Evolutionary conservation across 2,888 invertebrate species (phyloP).

Genomic region (Oxyscelio sp.): DNA sequence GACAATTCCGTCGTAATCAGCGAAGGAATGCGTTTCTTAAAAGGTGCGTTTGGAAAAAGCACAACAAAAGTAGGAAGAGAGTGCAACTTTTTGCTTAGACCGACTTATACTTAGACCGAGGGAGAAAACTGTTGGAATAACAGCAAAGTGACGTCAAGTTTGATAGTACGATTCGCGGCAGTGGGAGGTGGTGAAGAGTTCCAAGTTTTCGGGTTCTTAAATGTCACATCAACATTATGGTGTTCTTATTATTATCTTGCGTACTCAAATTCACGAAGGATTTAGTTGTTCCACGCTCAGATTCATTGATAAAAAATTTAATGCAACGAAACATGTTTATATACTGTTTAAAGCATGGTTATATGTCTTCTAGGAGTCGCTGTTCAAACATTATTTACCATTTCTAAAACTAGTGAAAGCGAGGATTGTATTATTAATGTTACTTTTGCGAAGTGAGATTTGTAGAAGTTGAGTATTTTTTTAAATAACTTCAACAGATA

Average conservation of each 20-base stretch:
- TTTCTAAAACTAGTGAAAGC: too few relatives aligned
- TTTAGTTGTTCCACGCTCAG: constrained; percentile 21
- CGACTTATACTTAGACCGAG: neutral
- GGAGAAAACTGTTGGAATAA: constrained; percentile 1
- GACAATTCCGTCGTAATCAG: neutral
- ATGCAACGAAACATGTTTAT: neutral
- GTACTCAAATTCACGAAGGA: constrained; percentile 38
- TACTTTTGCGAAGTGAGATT: too few relatives aligned
- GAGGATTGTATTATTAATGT: too few relatives aligned
- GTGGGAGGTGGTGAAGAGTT: neutral
- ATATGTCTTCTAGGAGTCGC: neutral
- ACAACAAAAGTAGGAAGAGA: neutral
- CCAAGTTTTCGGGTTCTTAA: too few relatives aligned
- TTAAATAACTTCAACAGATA: too few relatives aligned
- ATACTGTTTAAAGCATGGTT: neutral
- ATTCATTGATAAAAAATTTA: constrained; percentile 37
- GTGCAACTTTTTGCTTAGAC: neutral
- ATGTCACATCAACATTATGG: constrained; percentile 45
- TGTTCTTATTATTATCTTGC: constrained; percentile 53
- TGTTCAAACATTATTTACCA: constrained; percentile 21
- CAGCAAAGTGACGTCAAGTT: constrained; percentile 1
- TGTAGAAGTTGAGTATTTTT: too few relatives aligned
- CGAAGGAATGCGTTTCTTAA: neutral
- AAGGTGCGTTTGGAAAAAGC: neutral
- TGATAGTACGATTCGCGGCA: neutral